phyloP scores from a whole-genome alignment of 2,113 vertebrate species.

The Ploceus nigricollis region DNA sequence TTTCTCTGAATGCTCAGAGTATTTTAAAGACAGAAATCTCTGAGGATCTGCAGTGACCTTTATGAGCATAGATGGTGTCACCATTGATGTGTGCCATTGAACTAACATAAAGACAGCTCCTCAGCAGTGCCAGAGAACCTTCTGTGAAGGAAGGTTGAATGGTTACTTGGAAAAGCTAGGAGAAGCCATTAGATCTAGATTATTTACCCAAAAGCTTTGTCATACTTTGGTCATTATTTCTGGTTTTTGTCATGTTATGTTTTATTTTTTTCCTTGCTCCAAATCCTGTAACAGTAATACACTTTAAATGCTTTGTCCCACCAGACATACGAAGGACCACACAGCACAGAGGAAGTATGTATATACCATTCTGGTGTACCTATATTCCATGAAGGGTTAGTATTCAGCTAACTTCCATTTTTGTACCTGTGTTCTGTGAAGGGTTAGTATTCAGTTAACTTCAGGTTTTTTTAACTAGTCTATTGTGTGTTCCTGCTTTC shows the following conservation, averaged over 20 bases:
- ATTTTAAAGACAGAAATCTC: neutral
- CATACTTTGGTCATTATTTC: neutral
- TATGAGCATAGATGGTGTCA: neutral
- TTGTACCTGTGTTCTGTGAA: slow-evolving; percentile 88
- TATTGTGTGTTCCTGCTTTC: neutral
- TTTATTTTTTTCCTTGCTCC: neutral
- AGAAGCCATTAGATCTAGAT: neutral
- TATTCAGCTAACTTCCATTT: neutral
- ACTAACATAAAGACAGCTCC: neutral
- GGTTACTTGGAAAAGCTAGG: neutral
- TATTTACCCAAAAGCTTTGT: neutral
- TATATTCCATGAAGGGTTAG: slow-evolving; percentile 96
- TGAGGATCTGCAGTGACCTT: neutral
- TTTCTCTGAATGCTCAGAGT: neutral
- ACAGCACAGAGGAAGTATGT: slow-evolving; percentile 83
- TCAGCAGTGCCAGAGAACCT: neutral
- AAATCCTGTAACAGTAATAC: neutral
- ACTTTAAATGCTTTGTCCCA: neutral
- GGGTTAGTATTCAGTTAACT: slow-evolving; percentile 74
- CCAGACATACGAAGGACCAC: slow-evolving; percentile 83
- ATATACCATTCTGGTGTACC: slow-evolving; percentile 88
- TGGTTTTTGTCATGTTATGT: neutral
- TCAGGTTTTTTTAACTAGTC: neutral
- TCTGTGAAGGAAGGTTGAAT: neutral
- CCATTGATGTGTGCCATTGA: neutral